These are phyloP conservation scores for Dasypus novemcinctus DNA, from an alignment of 2,113 vertebrate species.

Conservation along the genomic window DNA sequence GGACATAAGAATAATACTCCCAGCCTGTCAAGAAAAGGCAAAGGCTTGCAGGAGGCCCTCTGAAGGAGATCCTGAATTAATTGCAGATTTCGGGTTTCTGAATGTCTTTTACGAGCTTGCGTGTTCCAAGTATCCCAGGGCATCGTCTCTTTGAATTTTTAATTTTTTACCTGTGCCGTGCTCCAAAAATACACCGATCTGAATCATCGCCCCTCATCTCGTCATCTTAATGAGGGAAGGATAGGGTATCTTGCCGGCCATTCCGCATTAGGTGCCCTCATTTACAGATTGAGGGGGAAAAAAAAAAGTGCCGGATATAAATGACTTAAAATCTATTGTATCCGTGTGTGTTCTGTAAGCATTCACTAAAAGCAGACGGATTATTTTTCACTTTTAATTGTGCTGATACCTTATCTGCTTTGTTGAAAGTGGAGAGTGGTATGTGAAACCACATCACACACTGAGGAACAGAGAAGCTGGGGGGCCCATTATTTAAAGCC, in stretches of 20 bases:
- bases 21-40: conserved; percentile 49
- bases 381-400: conserved; percentile 96
- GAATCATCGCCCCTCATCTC: conserved; percentile 83
- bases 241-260: conserved; percentile 84
- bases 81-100: conserved; percentile 60
- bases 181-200: neutral
- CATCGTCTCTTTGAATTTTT: conserved; percentile 76
- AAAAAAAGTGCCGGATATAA: conserved; percentile 88
- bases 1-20: neutral
- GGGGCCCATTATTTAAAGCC: conserved; percentile 85
- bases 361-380: conserved; percentile 86
- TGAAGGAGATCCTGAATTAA: conserved; percentile 65
- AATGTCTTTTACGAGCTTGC: conserved; percentile 66
- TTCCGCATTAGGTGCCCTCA: conserved; percentile 88
- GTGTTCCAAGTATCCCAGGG: conserved; percentile 54
- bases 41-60: conserved; percentile 41
- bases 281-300: conserved; percentile 93
- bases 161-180: conserved; percentile 61
- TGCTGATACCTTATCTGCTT: conserved; percentile 91
- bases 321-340: conserved; percentile 90
- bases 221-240: conserved; percentile 93
- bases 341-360: conserved; percentile 88
- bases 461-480: conserved; percentile 77
- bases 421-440: conserved; percentile 88
- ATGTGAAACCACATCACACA: conserved; percentile 83